Conservation (phyloP, 2,113 vertebrate genomes). For the Indri indri region DNA sequence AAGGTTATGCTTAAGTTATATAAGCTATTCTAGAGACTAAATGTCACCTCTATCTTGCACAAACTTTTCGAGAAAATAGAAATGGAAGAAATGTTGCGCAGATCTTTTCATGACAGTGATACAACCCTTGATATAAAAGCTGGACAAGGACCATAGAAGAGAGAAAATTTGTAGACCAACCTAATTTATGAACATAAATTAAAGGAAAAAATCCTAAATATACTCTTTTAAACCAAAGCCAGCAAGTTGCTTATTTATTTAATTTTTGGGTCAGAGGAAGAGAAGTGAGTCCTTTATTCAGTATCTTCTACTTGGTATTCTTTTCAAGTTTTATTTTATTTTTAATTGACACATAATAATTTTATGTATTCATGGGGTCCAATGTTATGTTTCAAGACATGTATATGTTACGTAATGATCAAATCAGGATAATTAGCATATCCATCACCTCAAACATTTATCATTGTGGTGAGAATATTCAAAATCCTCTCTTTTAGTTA, state of each 20-base stretch:
- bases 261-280: not conserved
- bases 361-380: not conserved
- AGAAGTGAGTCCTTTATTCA: not conserved
- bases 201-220: not conserved
- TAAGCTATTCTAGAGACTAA: not conserved
- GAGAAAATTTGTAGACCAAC: not conserved
- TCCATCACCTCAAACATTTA: not conserved
- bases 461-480: not conserved
- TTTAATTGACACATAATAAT: not conserved
- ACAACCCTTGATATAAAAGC: not conserved
- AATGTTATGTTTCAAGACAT: not conserved
- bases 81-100: not conserved
- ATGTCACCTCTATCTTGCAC: not conserved
- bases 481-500: not conserved
- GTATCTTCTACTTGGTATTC: not conserved
- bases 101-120: not conserved
- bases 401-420: not conserved
- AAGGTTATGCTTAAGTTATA: not conserved
- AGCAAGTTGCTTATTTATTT: not conserved
- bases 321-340: not conserved
- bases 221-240: not conserved
- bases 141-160: not conserved
- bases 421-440: not conserved
- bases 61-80: not conserved
- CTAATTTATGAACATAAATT: not conserved